Evolutionary conservation across 2,797 vertebrate genomes (phyloP), one percentile per base, ranked within the genome.

Genomic region (Arnoldichthys spilopterus): DNA sequence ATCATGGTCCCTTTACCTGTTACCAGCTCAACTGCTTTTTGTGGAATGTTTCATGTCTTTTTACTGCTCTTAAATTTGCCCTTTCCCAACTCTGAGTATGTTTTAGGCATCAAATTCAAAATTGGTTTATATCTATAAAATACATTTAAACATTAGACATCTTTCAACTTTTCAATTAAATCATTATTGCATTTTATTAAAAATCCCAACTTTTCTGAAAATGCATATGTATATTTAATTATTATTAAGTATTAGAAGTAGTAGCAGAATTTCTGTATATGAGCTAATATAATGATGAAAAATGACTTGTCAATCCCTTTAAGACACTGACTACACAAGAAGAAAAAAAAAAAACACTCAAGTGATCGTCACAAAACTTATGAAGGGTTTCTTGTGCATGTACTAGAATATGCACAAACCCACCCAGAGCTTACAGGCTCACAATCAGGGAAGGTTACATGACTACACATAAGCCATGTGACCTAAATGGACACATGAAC

Each of bases 401-500:
- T 61, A 20, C 8, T 22, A 37, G 34, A 49, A 82, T 66, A 82
- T 80, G 81, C 70, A 62, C 80, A 84, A 82, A 67, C 40, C 54
- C 15, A 43, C 34, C 70, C 32, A 53, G 24, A 12, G 2, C 24
- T n/a, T 61, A 47, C 68, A 76, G 45, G 62, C 67, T 15, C 45
- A 79, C 62, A 74, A 51, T 68, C 72, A 75, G 12, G 53, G 54
- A 58, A 0, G 59, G 30, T 68, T 47, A 11, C 26, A 64, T 20
- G 63, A 79, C 54, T 75, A 82, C 72, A 80, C 53, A 34, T 45
- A 72, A 74, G 34, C 67, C 69, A 79, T 81, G 82, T 83, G 82
- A 74, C 82, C 84, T 49, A 18, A 77, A 8, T 24, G 66, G 76
- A 71, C 77, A 82, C 77, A 79, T 72, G 74, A 77, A 61, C 53